Evolutionary conservation across 1,140 invertebrate species (phyloP).

Genomic region (Lepidurus apus): DNA sequence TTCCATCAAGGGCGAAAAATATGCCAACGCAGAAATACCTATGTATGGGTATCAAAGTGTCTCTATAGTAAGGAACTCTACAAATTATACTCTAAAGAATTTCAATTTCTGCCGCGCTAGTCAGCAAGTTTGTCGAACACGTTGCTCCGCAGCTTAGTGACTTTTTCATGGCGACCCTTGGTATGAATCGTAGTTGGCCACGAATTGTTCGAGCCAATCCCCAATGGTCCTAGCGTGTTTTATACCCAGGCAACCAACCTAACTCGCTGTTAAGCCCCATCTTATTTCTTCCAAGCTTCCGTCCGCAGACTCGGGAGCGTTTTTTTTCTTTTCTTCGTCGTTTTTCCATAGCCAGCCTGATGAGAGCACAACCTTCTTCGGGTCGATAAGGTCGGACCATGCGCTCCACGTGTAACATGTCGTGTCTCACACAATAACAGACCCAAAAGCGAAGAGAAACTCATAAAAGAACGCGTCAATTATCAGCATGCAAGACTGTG

Average conservation of each 20-base stretch:
- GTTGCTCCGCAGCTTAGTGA: neutral
- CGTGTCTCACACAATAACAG: conserved; percentile 7
- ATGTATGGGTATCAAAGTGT: neutral
- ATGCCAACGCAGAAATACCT: no score
- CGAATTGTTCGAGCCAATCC: conserved; percentile 14
- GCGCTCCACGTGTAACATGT: conserved; percentile 17
- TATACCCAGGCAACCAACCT: neutral
- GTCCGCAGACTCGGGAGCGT: neutral
- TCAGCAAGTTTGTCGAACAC: conserved; percentile 14
- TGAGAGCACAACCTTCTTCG: neutral
- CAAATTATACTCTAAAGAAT: neutral
- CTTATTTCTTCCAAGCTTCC: conserved; percentile 2
- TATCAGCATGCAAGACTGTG: neutral
- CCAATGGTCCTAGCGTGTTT: conserved; percentile 8
- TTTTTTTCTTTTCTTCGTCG: neutral
- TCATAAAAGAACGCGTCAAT: conserved; percentile 3
- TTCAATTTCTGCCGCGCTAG: neutral
- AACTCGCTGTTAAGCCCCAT: conserved; percentile 17
- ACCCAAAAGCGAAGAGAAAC: neutral
- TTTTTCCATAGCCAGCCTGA: neutral
- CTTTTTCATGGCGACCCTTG: conserved; percentile 16
- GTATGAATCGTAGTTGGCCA: conserved; percentile 1
- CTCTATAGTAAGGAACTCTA: neutral
- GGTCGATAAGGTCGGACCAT: conserved; percentile 17
- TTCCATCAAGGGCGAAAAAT: no score